Base-by-base conservation (phyloP, 2,888 invertebrate species). In the Drosophila demipolita region DNA sequence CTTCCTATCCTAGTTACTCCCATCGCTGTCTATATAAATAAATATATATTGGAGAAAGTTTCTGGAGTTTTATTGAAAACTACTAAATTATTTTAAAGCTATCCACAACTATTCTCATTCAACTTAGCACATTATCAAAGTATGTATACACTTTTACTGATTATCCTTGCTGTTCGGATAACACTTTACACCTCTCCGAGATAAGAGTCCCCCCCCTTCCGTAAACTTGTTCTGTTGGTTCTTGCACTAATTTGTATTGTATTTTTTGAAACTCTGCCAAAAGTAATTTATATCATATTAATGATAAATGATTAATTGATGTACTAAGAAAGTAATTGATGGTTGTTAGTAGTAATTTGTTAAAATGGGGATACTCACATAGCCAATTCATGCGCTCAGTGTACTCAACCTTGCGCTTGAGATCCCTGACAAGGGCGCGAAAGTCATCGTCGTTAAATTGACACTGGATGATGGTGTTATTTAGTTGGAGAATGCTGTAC, bases 311-410 rank as follows among this genome's bases (percentile, higher is more conserved):
- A 36, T 36, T 36, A 7, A 36, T 36, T 6, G 29, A 29, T 29
- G 29, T 26, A 26, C 26, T 7, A 36, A 15, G 36, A 15, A 36
- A 36, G 0, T 9, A 0, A 17, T n/a, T 40, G 17, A n/a, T 40
- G 4, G 1, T 40, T 40, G 5, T 9, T 9, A 3, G 20, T 20
- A 1, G 1, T 29, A 50, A 11, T 29, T 17, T n/a, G 29, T 52
- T 6, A 12, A 33, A 33, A 33, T 15, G 29, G 5, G 49, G 3
- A 12, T 70, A 93, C 93, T 93, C 80, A 93, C 93, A 93, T 92
- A 93, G 84, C 93, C 93, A 93, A 90, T 93, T 93, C 93, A 93
- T 93, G 82, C 92, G 93, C 76, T 93, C 93, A 50, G 93, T 93
- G 77, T 93, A 93, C 80, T 93, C 93, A 67, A 93, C 92, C 82